These are phyloP conservation scores for Eristalinus aeneus DNA, from an alignment of 2,888 invertebrate species.

Conservation along the genomic window DNA sequence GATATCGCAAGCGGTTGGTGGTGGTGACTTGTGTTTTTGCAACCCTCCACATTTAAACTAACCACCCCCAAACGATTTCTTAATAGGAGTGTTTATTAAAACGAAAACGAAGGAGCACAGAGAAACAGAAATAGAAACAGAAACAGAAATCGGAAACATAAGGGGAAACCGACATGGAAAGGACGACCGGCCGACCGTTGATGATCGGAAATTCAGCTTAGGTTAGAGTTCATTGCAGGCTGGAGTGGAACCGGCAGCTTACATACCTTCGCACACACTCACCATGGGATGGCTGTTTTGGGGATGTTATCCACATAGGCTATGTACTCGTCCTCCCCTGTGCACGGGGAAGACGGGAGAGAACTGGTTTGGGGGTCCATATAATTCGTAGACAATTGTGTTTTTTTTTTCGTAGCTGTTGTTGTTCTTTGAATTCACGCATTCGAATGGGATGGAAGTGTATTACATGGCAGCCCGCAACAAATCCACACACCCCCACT, in stretches of 20 bases:
- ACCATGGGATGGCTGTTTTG: not conserved
- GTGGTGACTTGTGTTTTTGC: constrained; percentile 30
- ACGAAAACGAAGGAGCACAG: constrained; percentile 28
- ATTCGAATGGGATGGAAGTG: constrained; percentile 29
- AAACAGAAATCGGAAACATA: not conserved
- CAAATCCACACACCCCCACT: not conserved
- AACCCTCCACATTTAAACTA: constrained; percentile 53
- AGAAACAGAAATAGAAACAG: not conserved
- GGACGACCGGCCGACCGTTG: constrained; percentile 30
- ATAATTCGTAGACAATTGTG: constrained; percentile 55
- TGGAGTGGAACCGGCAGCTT: not conserved
- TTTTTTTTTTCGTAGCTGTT: not conserved
- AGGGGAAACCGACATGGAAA: constrained; percentile 16
- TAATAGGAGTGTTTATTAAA: constrained; percentile 52
- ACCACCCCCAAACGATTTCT: constrained; percentile 63
- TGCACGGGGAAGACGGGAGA: not conserved
- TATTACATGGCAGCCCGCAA: constrained; percentile 31
- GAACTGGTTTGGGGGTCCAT: constrained; percentile 16
- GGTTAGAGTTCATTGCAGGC: constrained; percentile 56
- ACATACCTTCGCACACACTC: not conserved
- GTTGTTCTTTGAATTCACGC: constrained; percentile 19
- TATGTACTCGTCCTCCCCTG: not conserved
- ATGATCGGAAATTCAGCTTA: constrained; percentile 60
- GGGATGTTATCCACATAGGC: constrained; percentile 31
- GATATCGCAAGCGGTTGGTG: constrained; percentile 8